Percentiles rank a stretch among this genome's conserved stretches.
phyloP scores from a whole-genome alignment of 2,797 vertebrate species.

The Bradypodion ventrale region DNA sequence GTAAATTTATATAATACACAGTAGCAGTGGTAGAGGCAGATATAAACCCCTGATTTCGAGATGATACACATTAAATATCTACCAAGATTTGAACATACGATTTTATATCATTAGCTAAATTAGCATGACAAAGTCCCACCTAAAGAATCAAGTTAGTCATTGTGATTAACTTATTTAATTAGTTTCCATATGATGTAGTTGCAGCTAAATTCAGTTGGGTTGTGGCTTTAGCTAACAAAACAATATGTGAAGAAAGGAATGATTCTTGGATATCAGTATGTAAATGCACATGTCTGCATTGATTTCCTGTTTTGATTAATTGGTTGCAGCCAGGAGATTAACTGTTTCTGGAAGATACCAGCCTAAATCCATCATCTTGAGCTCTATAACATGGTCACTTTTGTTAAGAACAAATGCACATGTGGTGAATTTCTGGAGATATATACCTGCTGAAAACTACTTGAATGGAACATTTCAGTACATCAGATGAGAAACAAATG shows the following conservation, averaged over 20 bases:
- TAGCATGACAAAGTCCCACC: neutral
- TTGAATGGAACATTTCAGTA: conserved; percentile 35
- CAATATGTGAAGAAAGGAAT: conserved; percentile 32
- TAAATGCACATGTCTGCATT: conserved; percentile 51
- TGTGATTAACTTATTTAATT: neutral
- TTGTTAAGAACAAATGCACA: conserved; percentile 67
- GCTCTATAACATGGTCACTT: conserved; percentile 62
- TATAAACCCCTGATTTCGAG: no score
- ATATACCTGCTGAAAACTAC: conserved; percentile 22
- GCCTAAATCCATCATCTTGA: conserved; percentile 61
- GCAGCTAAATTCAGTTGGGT: neutral
- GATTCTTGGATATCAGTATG: conserved; percentile 48
- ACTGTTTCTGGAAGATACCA: conserved; percentile 64
- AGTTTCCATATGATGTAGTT: conserved; percentile 33
- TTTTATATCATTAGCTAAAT: conserved; percentile 35
- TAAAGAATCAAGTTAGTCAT: neutral
- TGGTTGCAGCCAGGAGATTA: conserved; percentile 57
- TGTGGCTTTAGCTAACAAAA: conserved; percentile 22
- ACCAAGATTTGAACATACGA: conserved; percentile 29
- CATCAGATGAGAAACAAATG: conserved; percentile 41
- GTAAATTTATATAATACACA: neutral
- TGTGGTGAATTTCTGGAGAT: conserved; percentile 60
- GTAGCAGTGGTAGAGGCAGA: neutral
- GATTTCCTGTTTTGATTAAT: conserved; percentile 66
- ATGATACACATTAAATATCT: conserved; percentile 31